Base-by-base conservation (phyloP, 2,888 invertebrate species). In the Chrysotoxum bicinctum region DNA sequence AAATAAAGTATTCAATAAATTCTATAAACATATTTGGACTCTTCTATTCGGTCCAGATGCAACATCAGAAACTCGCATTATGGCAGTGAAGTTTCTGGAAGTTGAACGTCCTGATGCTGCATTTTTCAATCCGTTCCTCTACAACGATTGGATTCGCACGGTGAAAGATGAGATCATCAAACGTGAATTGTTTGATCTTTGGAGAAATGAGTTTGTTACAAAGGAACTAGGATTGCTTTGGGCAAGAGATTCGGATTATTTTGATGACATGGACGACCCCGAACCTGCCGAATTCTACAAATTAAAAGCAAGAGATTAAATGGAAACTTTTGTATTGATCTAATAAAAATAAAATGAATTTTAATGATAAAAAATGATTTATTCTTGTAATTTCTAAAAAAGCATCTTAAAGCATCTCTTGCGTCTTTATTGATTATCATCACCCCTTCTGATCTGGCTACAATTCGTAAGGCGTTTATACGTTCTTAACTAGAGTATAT, bases 61-160 rank as follows among this genome's bases (percentile, higher is more conserved):
- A 1, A 60, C 56, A 5, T 3, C 30, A 54, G 88, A 87, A 50
- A 86, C 88, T 74, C 87, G 88, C 26, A 73, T 66, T 30, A 84
- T 14, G 83, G 91, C 91, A 0, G 87, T 83, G 2, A 89, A 89
- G 0, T 68, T 91, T 19, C 72, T 91, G 4, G 87, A 87, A 3
- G 89, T 88, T 45, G 88, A 90, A 70, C 90, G 89, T 40, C 94
- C 94, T 4, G 90, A 92, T 77, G 91, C 92, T 3, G 88, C 90
- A 75, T 90, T 89, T 54, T 88, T 88, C 66, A 88, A 87, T 5
- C 90, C 92, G 0, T 89, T 87, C 87, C 87, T 87, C 2, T 92
- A 90, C 69, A 91, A 91, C 35, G 89, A 89, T 4, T 92, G 92
- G 92, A 90, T 92, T 74, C 87, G 88, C 0, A 88, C 87, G 19